Evolutionary conservation across 2,797 vertebrate genomes (phyloP), one percentile per base, ranked within the genome.

Genomic region (Pteronotus mesoamericanus): DNA sequence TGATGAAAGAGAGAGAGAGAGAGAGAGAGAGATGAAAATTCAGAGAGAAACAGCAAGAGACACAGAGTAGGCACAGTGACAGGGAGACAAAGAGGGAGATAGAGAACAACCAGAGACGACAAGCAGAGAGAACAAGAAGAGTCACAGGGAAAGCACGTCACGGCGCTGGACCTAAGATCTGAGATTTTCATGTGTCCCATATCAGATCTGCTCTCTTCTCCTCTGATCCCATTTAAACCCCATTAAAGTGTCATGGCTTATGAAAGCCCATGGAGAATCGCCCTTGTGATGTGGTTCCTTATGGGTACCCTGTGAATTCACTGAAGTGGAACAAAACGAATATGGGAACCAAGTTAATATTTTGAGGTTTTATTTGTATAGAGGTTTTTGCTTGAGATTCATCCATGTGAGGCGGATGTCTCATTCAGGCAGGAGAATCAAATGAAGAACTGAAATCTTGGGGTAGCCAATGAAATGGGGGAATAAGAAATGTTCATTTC

Each of bases 251-350:
- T 93, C 5, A 21, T n/a, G 61, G 53, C 14, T 68, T 84, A 82
- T 90, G 82, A 26, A 87, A 88, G 42, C 21, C 75, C 4, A 0
- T 16, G 48, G 61, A 87, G 79, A 34, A 93, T 91, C 94, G 74
- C 90, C 94, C 86, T 77, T 94, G 94, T 96, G 77, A 57, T 87
- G 42, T 77, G 48, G 39, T 94, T 91, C 77, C 96, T 96, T 96
- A 94, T 22, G 59, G 94, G 57, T 68, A 51, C n/a, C 69, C 94
- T 93, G 46, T 89, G 92, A 96, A 95, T 92, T 69, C 75, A 64
- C 83, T 55, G 53, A 96, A 92, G 26, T 37, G 44, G 55, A 86
- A 64, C 19, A 53, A 44, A 93, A 8, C n/a, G 83, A 88, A 57
- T 75, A 69, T 69, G 75, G 82, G 96, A 94, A 96, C 72, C 18